These are phyloP conservation scores for Phymatocera aterrima DNA, from an alignment of 2,888 invertebrate genomes.

Conservation along the genomic window DNA sequence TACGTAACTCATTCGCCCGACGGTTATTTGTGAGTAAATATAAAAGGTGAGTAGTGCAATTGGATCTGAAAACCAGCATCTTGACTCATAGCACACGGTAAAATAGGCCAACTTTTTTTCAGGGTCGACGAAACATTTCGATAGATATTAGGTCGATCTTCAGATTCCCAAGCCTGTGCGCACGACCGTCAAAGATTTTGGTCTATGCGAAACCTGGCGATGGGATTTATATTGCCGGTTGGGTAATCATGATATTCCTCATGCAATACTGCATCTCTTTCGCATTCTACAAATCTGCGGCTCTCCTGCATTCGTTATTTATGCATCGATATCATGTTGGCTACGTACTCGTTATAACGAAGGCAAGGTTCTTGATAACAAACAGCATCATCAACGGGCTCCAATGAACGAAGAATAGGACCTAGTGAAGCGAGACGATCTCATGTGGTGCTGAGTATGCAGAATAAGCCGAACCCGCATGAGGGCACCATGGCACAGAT, in stretches of 20 bases:
- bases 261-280: not conserved
- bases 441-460: not conserved
- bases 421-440: constrained; percentile 59
- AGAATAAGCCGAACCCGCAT: constrained; percentile 65
- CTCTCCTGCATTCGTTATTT: constrained; percentile 22
- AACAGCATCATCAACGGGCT: constrained; percentile 51
- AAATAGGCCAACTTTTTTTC: constrained; percentile 7
- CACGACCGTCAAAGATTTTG: not conserved
- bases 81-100: not conserved
- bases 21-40: not conserved
- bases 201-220: not conserved
- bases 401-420: constrained; percentile 53
- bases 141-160: not conserved
- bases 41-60: not conserved
- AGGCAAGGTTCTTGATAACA: constrained; percentile 67
- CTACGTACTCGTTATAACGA: constrained; percentile 56
- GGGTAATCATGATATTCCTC: constrained; percentile 3
- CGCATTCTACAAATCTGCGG: not conserved
- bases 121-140: not conserved
- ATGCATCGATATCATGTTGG: constrained; percentile 57
- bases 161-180: not conserved
- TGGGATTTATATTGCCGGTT: not conserved
- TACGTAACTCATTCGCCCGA: not conserved
- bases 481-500: constrained; percentile 72
- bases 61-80: constrained; percentile 5